phyloP scores from a whole-genome alignment of 2,113 vertebrate species.

The Cervus canadensis region DNA sequence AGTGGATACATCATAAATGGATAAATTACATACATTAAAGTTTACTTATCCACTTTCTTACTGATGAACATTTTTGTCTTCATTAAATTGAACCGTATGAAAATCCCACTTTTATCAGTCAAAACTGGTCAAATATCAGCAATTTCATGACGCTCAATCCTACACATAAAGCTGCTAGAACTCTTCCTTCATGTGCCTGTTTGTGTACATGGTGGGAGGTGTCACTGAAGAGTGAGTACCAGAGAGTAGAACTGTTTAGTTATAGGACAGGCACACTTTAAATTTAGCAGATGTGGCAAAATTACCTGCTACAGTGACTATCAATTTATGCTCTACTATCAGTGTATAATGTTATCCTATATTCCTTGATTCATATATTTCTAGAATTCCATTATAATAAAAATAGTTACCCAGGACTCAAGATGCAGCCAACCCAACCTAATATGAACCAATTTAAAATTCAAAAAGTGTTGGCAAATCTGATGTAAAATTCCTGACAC shows the following conservation, averaged over 20 bases:
- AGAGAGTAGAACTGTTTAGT: background rate
- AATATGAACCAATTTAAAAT: background rate
- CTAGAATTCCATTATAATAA: background rate
- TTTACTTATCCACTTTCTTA: background rate
- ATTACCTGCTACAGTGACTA: background rate
- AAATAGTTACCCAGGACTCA: background rate
- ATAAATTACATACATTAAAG: background rate
- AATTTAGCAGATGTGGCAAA: background rate
- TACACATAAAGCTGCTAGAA: background rate
- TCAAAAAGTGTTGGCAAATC: background rate
- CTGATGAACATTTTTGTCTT: background rate
- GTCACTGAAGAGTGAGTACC: background rate
- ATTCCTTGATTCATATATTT: background rate
- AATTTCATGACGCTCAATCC: background rate
- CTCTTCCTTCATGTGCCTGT: background rate
- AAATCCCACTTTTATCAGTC: background rate
- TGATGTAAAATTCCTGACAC: background rate
- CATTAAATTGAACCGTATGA: background rate
- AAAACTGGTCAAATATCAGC: background rate
- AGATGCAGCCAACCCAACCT: background rate
- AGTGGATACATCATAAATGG: background rate
- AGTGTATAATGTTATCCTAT: background rate
- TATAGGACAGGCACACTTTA: background rate
- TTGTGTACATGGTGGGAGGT: accelerated
- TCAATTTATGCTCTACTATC: background rate